Conservation (phyloP, 2,797 vertebrate species). For the Sebastes elongatus region DNA sequence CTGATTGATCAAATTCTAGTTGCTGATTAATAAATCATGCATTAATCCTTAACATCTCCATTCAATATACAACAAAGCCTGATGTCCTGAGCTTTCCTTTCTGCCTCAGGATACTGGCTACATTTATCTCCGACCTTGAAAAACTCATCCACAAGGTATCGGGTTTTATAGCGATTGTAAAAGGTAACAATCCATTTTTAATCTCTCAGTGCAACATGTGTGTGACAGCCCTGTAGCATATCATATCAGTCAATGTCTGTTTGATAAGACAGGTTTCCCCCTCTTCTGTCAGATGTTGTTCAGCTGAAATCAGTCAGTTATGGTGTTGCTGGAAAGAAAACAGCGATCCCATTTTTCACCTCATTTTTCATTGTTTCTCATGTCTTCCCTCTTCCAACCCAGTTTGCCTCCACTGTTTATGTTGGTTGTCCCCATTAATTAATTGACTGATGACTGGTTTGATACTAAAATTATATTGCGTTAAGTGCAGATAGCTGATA, state of each 20-base stretch:
- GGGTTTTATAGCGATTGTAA: not conserved
- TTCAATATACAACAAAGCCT: not conserved
- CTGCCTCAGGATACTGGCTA: not conserved
- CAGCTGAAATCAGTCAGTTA: not conserved
- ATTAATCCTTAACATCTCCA: not conserved
- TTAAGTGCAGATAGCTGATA: not conserved
- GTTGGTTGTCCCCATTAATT: not conserved
- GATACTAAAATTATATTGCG: not conserved
- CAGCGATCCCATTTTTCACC: not conserved
- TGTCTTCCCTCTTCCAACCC: conserved; percentile 3
- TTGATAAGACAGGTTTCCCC: not conserved
- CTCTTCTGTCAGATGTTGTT: not conserved
- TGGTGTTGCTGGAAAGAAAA: not conserved
- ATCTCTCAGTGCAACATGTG: not conserved
- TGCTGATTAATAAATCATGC: not conserved
- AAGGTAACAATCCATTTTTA: not conserved
- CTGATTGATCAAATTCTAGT: conserved; percentile 2
- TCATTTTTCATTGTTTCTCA: not conserved
- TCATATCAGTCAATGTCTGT: not conserved
- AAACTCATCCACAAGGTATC: not conserved
- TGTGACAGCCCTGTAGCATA: not conserved
- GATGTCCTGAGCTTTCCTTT: not conserved
- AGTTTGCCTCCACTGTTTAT: not conserved
- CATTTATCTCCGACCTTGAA: conserved; percentile 2
- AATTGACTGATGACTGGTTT: not conserved